These are phyloP conservation scores for Erinaceus europaeus DNA, from an alignment of 2,113 vertebrate species.

Conservation along the genomic window DNA sequence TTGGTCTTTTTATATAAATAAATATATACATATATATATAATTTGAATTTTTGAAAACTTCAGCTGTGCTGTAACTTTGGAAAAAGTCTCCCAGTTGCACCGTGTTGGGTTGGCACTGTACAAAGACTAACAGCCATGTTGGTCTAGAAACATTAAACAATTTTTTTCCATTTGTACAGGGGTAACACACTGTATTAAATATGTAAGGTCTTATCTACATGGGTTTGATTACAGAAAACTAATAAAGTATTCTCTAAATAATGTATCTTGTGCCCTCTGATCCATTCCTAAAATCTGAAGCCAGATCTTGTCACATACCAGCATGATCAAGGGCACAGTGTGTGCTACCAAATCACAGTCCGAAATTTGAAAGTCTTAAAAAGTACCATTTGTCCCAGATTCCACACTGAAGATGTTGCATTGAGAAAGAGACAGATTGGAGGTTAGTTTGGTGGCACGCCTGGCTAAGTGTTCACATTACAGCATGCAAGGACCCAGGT, in stretches of 20 bases:
- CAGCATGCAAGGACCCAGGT: too few species aligned
- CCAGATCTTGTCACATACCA: neutral
- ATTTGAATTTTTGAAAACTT: conserved; percentile 86
- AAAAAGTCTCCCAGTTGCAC: conserved; percentile 86
- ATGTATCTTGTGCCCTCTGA: conserved; percentile 66
- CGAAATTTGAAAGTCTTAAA: too few species aligned
- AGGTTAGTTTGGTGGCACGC: too few species aligned
- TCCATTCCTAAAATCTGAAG: conserved; percentile 44
- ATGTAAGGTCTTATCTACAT: conserved; percentile 99
- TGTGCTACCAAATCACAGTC: neutral
- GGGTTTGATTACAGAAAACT: conserved; percentile 99
- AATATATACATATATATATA: conserved; percentile 80
- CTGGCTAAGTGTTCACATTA: too few species aligned
- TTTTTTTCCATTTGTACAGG: conserved; percentile 98
- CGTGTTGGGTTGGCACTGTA: conserved; percentile 88
- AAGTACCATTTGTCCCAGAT: too few species aligned
- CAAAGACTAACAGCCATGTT: conserved; percentile 91
- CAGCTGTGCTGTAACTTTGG: conserved; percentile 87
- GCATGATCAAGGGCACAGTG: neutral
- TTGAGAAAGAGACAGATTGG: too few species aligned
- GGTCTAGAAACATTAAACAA: conserved; percentile 87
- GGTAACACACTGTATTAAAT: conserved; percentile 99
- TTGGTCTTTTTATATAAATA: conserved; percentile 90
- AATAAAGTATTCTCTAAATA: conserved; percentile 99
- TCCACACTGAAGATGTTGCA: too few species aligned